Base-by-base conservation (phyloP, 2,797 vertebrate genomes). In the Oreochromis grahami region DNA sequence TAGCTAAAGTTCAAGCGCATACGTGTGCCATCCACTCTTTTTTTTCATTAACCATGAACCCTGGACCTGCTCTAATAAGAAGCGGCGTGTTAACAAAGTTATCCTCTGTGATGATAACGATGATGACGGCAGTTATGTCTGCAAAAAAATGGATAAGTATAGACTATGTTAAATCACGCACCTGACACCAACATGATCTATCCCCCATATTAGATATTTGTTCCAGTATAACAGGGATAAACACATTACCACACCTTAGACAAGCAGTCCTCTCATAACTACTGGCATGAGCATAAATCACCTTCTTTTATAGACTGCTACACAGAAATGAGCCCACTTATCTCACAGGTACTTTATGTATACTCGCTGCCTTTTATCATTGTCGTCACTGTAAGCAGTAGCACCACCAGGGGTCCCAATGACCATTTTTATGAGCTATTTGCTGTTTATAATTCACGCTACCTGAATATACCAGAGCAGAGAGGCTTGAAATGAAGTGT, bases 401-500 rank as follows among this genome's bases (percentile, higher is more conserved):
- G 60, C 15, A 53, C 19, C 68, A 55, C 52, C 17, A 29, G 79
- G 55, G 50, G 52, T 84, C 78, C 80, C 68, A 83, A 12, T 86
- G 76, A 86, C 50, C 8, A 81, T 63, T 86, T 87, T 91, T 77
- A 87, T 84, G 68, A 76, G 50, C 36, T 82, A 55, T 90, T 92
- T 86, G 11, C 77, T 77, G 80, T 84, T 83, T 76, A 52, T 86
- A 81, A 84, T 81, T 70, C 77, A 78, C 6, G 19, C 65, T 76
- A 68, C 58, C 72, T 87, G 45, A 77, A 60, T 86, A 68, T 38
- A 86, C 24, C 65, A 48, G 80, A 83, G 76, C 87, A 88, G 81
- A 10, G 80, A 68, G 58, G 79, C 86, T 86, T 89, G 82, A 93
- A 92, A 89, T 89, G 65, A 90, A 82, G 84, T 56, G 87, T 87